phyloP scores from a whole-genome alignment of 2,888 invertebrate genomes.

The Nomada goodeniana region DNA sequence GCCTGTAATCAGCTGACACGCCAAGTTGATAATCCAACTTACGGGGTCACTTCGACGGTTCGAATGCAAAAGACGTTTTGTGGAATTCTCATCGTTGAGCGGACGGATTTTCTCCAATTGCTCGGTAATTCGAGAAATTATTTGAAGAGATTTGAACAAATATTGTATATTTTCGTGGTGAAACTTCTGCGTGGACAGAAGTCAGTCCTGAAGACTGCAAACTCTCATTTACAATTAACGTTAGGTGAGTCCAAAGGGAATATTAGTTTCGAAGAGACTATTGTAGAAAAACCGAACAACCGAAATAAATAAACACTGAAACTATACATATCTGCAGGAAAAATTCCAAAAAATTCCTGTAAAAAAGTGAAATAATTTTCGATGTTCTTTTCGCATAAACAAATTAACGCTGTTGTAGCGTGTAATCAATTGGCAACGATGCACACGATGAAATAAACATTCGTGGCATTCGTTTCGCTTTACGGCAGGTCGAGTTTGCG shows the following conservation, averaged over 20 bases:
- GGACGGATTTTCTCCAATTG: background rate
- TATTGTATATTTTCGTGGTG: background rate
- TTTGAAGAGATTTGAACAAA: background rate
- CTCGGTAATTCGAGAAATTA: background rate
- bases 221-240: too few relatives aligned
- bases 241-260: too few relatives aligned
- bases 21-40: slow-evolving; percentile 28
- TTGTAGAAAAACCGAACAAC: too few relatives aligned
- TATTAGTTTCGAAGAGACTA: too few relatives aligned
- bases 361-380: too few relatives aligned
- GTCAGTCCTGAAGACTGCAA: too few relatives aligned
- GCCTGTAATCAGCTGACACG: slow-evolving; percentile 3
- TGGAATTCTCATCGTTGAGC: slow-evolving; percentile 1
- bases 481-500: background rate
- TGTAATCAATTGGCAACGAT: background rate
- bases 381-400: background rate
- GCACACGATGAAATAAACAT: background rate
- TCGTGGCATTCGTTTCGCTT: background rate
- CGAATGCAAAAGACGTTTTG: slow-evolving; percentile 6
- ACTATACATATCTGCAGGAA: too few relatives aligned
- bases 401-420: background rate
- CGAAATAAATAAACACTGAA: too few relatives aligned
- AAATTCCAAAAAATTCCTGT: too few relatives aligned
- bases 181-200: background rate
- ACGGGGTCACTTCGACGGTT: slow-evolving; percentile 17